phyloP scores from a whole-genome alignment of 2,888 invertebrate genomes.

The Polydrusus pterygomalis region DNA sequence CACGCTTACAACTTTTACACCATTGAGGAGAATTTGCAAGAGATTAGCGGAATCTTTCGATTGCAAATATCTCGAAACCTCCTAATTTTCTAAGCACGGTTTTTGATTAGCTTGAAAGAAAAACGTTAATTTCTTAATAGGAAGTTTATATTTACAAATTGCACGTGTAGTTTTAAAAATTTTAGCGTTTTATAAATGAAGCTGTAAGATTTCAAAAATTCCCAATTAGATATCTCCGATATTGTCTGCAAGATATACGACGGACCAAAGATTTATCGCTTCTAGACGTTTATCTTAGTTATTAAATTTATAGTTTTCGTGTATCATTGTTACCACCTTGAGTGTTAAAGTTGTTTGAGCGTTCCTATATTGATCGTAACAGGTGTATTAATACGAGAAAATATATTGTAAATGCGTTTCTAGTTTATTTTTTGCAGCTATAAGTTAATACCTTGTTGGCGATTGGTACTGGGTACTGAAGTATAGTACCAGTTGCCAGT shows the following conservation, averaged over 20 bases:
- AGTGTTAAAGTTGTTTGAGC: constrained; percentile 30
- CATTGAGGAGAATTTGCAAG: not conserved
- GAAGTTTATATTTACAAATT: no score
- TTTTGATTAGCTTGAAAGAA: no score
- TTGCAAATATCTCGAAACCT: no score
- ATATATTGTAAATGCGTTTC: constrained; percentile 29
- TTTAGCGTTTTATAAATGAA: no score
- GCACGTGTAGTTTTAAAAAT: no score
- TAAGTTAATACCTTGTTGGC: constrained; percentile 21
- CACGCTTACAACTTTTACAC: constrained; percentile 33
- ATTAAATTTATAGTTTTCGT: constrained; percentile 43
- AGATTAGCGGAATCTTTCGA: no score
- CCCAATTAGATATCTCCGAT: constrained; percentile 35
- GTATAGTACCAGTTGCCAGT: constrained; percentile 2
- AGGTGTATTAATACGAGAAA: constrained; percentile 38
- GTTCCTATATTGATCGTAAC: constrained; percentile 28
- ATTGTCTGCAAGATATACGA: constrained; percentile 56
- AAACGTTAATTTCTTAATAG: no score
- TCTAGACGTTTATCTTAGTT: constrained; percentile 46
- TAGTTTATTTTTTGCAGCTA: constrained; percentile 27
- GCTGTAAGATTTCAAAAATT: no score
- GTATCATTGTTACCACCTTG: constrained; percentile 42
- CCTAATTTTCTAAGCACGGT: no score
- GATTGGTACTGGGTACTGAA: constrained; percentile 27
- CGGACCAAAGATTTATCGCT: constrained; percentile 53